These are phyloP conservation scores for Dipus sagitta DNA, from an alignment of 2,797 vertebrate genomes.

Conservation along the genomic window DNA sequence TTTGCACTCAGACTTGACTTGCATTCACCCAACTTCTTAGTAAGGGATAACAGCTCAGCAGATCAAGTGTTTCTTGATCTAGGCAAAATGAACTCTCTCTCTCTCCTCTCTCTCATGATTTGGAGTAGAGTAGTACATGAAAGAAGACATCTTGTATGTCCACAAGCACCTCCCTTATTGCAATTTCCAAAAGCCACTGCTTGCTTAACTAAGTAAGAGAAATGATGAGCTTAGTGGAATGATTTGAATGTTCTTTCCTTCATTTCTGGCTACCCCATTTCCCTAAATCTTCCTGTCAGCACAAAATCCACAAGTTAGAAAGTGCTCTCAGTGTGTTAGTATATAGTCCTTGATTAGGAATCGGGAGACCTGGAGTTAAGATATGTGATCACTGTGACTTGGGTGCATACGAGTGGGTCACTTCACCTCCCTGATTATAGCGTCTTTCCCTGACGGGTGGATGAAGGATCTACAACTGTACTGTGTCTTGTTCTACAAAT, in stretches of 20 bases:
- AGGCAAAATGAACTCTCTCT: background rate
- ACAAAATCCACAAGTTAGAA: background rate
- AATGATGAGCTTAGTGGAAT: background rate
- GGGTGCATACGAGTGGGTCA: background rate
- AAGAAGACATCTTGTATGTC: background rate
- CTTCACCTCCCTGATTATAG: background rate
- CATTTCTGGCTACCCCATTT: background rate
- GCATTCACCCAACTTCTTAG: background rate
- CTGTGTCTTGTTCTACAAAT: background rate
- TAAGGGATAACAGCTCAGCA: background rate
- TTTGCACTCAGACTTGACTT: background rate
- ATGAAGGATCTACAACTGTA: background rate
- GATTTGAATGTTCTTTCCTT: background rate
- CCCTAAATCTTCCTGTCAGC: background rate
- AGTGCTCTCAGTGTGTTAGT: background rate
- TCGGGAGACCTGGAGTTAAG: background rate
- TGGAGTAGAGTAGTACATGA: background rate
- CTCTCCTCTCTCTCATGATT: background rate
- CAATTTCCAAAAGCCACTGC: background rate
- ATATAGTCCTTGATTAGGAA: background rate
- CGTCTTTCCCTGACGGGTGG: background rate
- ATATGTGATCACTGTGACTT: rapidly evolving
- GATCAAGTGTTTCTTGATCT: background rate
- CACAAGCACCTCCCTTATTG: background rate
- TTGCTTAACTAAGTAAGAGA: slow-evolving; percentile 19